Base-by-base conservation (phyloP, 2,113 vertebrate species). In the Neodon shergylaensis region DNA sequence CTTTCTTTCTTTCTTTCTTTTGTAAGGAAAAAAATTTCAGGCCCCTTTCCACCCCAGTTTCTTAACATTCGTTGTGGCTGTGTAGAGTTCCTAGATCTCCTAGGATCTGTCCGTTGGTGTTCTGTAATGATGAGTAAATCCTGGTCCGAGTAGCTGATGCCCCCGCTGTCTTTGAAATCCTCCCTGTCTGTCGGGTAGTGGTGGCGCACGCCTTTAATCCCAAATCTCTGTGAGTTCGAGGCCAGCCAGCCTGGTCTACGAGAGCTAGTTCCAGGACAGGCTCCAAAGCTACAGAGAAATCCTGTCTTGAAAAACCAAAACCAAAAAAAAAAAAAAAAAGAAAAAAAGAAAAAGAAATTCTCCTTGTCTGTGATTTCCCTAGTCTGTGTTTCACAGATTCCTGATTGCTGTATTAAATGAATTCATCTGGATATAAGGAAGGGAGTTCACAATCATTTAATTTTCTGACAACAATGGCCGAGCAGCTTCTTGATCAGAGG, bases 1-100 rank as follows among this genome's bases (percentile, higher is more conserved):
- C 2, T 12, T 52, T 14, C 2, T 52, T 52, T 4, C 0, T 54
- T 54, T 16, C 0, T 54, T 54, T 3, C 0, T 54, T 54, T 16
- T 14, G 14, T 21, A 81, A 39, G 28, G 52, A 81, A 79, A 79
- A 36, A 17, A 58, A 33, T 44, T 88, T 72, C 6, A 87, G 78
- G 82, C 1, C 33, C 12, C 1, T 17, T 5, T 36, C 26, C 9
- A 31, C 31, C 42, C 14, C 19, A 39, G 47, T n/a, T 54, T 72
- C 68, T n/a, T 47, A 79, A 36, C 2, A 33, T 49, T 76, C 65
- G 12, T 5, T 1, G 5, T 7, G 24, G 16, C 42, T 74, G 44
- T 24, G 63, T 61, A 16, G 5, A 7, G 0, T 77, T 90, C 31
- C 47, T 83, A 72, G 76, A 88, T 31, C 47, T 89, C 44, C 79